A percentile compares a stretch with the other conserved stretches of the same genome.
phyloP scores from a whole-genome alignment of 2,888 invertebrate species.

The Allolobophora icterica region DNA sequence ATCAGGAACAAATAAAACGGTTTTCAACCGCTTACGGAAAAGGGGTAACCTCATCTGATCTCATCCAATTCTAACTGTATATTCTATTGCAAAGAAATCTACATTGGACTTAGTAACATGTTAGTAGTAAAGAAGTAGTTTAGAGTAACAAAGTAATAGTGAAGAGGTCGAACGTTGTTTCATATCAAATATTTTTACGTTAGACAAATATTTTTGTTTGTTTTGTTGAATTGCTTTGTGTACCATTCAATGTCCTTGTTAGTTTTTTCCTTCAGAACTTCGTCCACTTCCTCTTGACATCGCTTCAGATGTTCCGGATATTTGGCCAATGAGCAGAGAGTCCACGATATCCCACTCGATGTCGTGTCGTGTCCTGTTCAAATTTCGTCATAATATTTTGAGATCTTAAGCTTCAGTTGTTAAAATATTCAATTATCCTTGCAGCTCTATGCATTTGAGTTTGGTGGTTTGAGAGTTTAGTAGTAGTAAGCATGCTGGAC shows the following conservation, averaged over 20 bases:
- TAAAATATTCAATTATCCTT: too few relatives aligned
- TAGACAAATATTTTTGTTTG: not conserved
- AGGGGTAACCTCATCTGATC: too few relatives aligned
- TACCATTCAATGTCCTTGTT: conserved; percentile 52
- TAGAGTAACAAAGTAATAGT: not conserved
- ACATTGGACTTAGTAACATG: too few relatives aligned
- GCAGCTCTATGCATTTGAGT: too few relatives aligned
- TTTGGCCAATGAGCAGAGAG: conserved; percentile 52
- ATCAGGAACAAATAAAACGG: too few relatives aligned
- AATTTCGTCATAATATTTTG: not conserved
- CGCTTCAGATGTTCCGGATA: conserved; percentile 52
- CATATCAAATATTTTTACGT: not conserved
- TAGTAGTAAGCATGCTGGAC: too few relatives aligned
- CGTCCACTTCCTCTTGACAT: conserved; percentile 53
- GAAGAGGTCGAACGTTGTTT: not conserved
- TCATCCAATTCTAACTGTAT: too few relatives aligned
- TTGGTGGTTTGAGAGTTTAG: too few relatives aligned
- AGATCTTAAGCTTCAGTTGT: too few relatives aligned
- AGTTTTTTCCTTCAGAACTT: conserved; percentile 49
- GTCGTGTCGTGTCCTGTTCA: conserved; percentile 57
- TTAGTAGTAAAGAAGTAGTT: too few relatives aligned
- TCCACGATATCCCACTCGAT: conserved; percentile 57
- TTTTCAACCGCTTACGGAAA: too few relatives aligned
- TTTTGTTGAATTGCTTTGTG: not conserved
- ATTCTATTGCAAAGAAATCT: too few relatives aligned